Evolutionary conservation across 1,140 invertebrate genomes (phyloP), one percentile per base, ranked within the genome.

Genomic region (Tetragnatha versicolor): DNA sequence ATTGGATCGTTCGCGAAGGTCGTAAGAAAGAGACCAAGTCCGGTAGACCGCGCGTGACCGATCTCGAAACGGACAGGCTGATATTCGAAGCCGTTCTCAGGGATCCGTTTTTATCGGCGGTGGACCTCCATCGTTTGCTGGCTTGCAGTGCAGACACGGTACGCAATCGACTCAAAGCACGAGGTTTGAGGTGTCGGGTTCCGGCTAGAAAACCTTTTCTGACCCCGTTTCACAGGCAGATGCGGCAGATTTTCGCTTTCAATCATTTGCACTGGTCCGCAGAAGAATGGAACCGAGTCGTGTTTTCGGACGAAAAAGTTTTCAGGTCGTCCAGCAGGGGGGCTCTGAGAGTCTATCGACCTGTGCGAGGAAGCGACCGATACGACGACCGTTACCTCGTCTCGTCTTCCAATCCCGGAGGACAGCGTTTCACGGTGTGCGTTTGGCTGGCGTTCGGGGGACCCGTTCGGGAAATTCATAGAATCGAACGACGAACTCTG

Each of bases 231-330:
- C 63, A 66, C 29, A 6, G 12, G 2, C 17, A 47, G 12, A 1
- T 10, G 20, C 63, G 63, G 9, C 47, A 25, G 4, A 0, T 17
- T 0, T 66, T 66, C 35, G 63, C 63, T 12, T 7, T 3, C 14
- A 0, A 22, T 1, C 42, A 47, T 47, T 4, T 25, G 6, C 27
- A 47, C 12, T 66, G 63, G 63, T 7, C 37, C 1, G 20, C 22
- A 0, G n/a, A 27, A 2, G 63, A 66, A 27, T 66, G 63, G 63
- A 4, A 5, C 0, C n/a, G 27, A 0, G 22, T 66, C 7, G 39
- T 66, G 5, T 66, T 66, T 49, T 66, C 63, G 17, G 63, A 66
- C 25, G 63, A 66, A 20, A 66, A 66, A 47, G n/a, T 66, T 1
- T 66, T 66, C 27, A 7, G n/a, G 3, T 45, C 63, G 0, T 0